Conservation (phyloP, 2,888 invertebrate genomes). For the Neocrepidodera transversa region DNA sequence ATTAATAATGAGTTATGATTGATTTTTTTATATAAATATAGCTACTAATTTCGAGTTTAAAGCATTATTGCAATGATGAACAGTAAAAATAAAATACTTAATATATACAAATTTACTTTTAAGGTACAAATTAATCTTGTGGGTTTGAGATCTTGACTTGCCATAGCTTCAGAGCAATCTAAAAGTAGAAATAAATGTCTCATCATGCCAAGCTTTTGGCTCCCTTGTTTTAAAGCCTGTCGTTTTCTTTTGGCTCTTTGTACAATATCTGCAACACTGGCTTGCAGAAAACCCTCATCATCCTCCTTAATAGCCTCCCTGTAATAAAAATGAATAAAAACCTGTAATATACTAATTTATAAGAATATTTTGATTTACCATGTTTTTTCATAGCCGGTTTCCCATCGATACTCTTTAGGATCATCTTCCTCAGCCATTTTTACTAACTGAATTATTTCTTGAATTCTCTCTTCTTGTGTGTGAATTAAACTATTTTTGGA, state of each 20-base stretch:
- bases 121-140: conserved; percentile 85
- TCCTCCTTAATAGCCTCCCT: conserved; percentile 98
- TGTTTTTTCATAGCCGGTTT: conserved; percentile 94
- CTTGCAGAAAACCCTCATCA: conserved; percentile 89
- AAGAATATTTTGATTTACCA: conserved; percentile 66
- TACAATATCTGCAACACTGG: conserved; percentile 89
- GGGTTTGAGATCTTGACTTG: conserved; percentile 93
- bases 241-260: conserved; percentile 86
- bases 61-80: no score
- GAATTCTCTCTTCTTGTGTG: no score
- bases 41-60: no score
- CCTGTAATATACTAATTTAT: background rate
- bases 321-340: background rate
- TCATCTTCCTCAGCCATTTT: conserved; percentile 82
- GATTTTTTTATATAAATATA: background rate
- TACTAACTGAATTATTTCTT: no score
- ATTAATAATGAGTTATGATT: no score
- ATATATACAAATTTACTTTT: conserved; percentile 75
- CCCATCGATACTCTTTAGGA: conserved; percentile 91
- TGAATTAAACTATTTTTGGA: no score
- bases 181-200: conserved; percentile 90
- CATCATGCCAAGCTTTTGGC: conserved; percentile 97
- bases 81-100: no score
- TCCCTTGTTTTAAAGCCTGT: conserved; percentile 73
- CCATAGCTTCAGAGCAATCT: conserved; percentile 95